Evolutionary conservation across 1,140 invertebrate genomes (phyloP).

Genomic region (Lethocerus indicus): DNA sequence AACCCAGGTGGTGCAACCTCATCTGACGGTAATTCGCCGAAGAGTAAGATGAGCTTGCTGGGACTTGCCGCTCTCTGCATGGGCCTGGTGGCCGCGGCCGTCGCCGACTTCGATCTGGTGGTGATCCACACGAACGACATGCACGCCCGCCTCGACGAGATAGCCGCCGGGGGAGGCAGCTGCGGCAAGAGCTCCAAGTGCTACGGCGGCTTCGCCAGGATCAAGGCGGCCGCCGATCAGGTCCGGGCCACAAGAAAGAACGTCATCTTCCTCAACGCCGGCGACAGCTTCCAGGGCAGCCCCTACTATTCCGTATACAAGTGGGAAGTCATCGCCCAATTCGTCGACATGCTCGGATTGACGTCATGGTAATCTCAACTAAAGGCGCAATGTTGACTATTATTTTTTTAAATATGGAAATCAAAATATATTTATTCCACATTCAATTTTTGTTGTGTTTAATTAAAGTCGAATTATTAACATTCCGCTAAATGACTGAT

Average conservation of each 20-base stretch:
- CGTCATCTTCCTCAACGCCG: constrained; percentile 63
- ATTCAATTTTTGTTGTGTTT: background rate
- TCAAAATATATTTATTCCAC: background rate
- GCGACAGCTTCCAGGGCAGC: constrained; percentile 79
- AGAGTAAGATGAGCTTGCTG: too few species aligned
- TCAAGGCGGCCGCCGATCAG: constrained; percentile 45
- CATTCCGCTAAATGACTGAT: constrained; percentile 1
- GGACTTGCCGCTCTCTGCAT: too few species aligned
- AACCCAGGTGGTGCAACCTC: too few species aligned
- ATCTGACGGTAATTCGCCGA: too few species aligned
- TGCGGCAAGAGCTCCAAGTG: constrained; percentile 12
- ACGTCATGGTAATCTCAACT: constrained; percentile 74
- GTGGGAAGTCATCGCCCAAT: constrained; percentile 53
- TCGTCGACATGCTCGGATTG: constrained; percentile 61
- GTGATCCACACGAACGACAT: constrained; percentile 83
- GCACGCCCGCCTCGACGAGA: constrained; percentile 70
- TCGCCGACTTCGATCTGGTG: constrained; percentile 18
- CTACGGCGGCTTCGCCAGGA: constrained; percentile 26
- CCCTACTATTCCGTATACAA: constrained; percentile 64
- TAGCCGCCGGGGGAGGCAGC: background rate
- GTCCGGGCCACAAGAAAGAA: constrained; percentile 51
- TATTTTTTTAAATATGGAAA: too few species aligned
- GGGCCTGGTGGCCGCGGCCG: constrained; percentile 1
- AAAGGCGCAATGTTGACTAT: too few species aligned
- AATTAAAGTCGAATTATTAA: background rate